Evolutionary conservation across 2,888 invertebrate genomes (phyloP).

Genomic region (Hypolimnas misippus): DNA sequence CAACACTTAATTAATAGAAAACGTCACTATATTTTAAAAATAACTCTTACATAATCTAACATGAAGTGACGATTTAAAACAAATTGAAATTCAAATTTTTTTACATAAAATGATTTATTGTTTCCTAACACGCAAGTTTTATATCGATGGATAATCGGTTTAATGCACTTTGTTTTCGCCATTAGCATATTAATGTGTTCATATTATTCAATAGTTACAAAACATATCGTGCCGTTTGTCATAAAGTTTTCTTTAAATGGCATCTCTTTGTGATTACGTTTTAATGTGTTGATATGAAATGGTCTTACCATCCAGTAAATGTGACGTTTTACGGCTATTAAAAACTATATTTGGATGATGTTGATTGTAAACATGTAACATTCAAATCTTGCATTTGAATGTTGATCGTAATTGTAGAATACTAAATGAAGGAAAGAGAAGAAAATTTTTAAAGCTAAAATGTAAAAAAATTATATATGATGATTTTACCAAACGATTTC

Average conservation of each 20-base stretch:
- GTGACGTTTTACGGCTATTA: not conserved
- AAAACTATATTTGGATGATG: not conserved
- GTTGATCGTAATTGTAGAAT: too few relatives aligned
- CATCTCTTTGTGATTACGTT: constrained; percentile 4
- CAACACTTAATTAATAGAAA: too few relatives aligned
- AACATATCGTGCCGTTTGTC: constrained; percentile 28
- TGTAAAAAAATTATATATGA: too few relatives aligned
- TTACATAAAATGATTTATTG: not conserved
- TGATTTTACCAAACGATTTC: too few relatives aligned
- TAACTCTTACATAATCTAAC: not conserved
- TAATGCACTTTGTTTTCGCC: constrained; percentile 24
- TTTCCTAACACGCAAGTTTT: not conserved
- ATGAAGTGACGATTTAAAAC: not conserved
- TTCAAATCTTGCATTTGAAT: too few relatives aligned
- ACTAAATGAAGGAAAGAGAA: too few relatives aligned
- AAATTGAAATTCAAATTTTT: constrained; percentile 5
- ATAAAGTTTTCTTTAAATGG: constrained; percentile 19
- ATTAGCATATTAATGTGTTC: constrained; percentile 29
- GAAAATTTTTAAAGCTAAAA: too few relatives aligned
- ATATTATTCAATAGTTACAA: constrained; percentile 22
- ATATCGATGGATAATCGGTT: constrained; percentile 19
- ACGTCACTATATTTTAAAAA: too few relatives aligned
- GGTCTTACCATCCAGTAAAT: too few relatives aligned
- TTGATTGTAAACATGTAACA: too few relatives aligned
- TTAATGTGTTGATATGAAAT: not conserved